Evolutionary conservation across 2,888 invertebrate genomes (phyloP), one percentile per base, ranked within the genome.

Genomic region (Drosophila acutilabella): DNA sequence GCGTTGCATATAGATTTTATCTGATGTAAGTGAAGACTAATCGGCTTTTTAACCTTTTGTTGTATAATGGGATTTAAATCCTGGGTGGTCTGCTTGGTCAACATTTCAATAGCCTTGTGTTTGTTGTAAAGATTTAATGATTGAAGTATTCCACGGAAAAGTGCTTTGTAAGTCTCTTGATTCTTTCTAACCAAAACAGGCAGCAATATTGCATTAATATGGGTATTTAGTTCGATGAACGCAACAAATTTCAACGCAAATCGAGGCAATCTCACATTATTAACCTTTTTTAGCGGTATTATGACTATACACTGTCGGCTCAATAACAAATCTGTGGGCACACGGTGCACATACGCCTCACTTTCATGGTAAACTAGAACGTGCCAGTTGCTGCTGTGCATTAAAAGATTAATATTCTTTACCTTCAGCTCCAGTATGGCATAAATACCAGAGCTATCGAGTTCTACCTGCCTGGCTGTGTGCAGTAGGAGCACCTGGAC

Each of bases 331-430:
- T 81, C 73, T 2, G 71, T 77, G 1, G 90, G 88, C 10, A 92
- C 50, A n/a, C 77, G 57, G 33, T 89, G 48, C 2, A 81, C 69
- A 16, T 83, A 60, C 3, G 64, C 67, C 1, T 80, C 26, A 2
- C 61, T 48, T 0, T 60, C 62, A 50, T 80, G 60, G n/a, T 74
- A 79, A 3, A 89, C 67, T 26, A 89, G 62, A 6, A 91, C 47
- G 20, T 88, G 85, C 91, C 92, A 91, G 5, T 72, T 38, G 1
- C 73, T 74, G 7, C 77, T 71, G 20, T 71, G 68, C 10, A 86
- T 69, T 4, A 85, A 57, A 7, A 78, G 74, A 41, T 86, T 77
- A 10, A 54, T 53, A 3, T 85, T 70, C 5, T 68, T 69, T 0
- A 90, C 14, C 1, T 75, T 74, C 2, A 91, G 13, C 3, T 81